Base-by-base conservation (phyloP, 2,888 invertebrate genomes). In the Pyrochroa serraticornis region DNA sequence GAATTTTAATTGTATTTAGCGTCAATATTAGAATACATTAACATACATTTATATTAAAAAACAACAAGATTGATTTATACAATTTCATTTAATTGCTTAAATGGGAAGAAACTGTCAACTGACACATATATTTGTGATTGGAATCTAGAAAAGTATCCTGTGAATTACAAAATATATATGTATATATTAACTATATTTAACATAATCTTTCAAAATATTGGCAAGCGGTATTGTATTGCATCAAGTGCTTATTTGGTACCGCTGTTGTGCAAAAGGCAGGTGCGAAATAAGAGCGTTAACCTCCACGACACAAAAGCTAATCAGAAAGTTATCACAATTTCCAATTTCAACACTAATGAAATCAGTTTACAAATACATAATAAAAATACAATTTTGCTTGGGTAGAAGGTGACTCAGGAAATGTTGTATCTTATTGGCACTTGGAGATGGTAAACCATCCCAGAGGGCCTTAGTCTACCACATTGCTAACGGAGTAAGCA, bases 1-100 rank as follows among this genome's bases (percentile, higher is more conserved):
- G 73, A 73, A 73, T 74, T 74, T 71, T 72, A 74, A 72, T 74
- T 77, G 75, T 76, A 77, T 75, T 76, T 75, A 75, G 73, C 71
- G 69, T 75, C 72, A 74, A 72, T 72, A 73, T 72, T 72, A 71
- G 75, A 73, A 72, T 77, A 77, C 75, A 76, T 72, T 76, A 76
- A 77, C 74, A 75, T 76, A 76, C 77, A 75, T 75, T 75, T 74
- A 76, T 75, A 75, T 75, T 75, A 75, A 77, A 74, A 77, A 77
- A 75, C 74, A 77, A 75, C 75, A 75, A 76, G 76, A 74, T 75
- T 71, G 72, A 72, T 75, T 75, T 75, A 73, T 75, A 75, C 74
- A 75, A 74, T 68, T 73, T 69, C 69, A 45, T 61, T 62, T 72
- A 63, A 72, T 71, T 72, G 72, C 71, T 68, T 73, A 70, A 72